Evolutionary conservation across 2,888 invertebrate species (phyloP), one percentile per base, ranked within the genome.

Genomic region (Iphiclides podalirius): DNA sequence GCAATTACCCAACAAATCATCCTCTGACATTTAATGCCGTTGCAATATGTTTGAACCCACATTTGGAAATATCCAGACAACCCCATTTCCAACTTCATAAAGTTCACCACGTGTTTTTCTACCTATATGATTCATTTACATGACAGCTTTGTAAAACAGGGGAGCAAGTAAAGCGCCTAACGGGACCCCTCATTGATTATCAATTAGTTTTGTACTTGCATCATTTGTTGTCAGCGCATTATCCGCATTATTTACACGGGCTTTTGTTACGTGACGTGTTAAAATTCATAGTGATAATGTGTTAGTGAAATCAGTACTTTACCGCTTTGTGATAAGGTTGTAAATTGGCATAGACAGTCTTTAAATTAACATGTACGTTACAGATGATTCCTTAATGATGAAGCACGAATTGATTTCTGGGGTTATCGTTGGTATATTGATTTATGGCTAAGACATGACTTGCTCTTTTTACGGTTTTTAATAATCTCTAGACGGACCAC

Each of bases 1-100:
- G 72, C 84, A 87, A 86, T 87, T 86, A 87, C 83, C 75, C 64
- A 80, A 86, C 87, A 87, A 87, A 87, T 88, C 87, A 88, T 88
- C 80, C 72, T 76, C 75, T 86, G 87, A 86, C 86, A 74, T 84
- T 82, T 79, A 74, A 81, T 81, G 81, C 85, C 81, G 79, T 69
- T 75, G 81, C 85, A 87, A 86, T 86, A 86, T 86, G 87, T 80
- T 86, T 72, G 71, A 70, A 75, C 77, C 75, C 82, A 79, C 71
- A 70, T 74, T 75, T 76, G 67, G 67, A 69, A 58, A 59, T 66
- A 61, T 58, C 57, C 61, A 60, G 55, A 60, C 53, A 63, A 66
- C 74, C 72, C 68, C 61, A 66, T 66, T 66, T 61, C 59, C 59
- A 66, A 59, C 51, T 59, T 66, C 61, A 70, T 72, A 67, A 67